Conservation (phyloP, 2,888 invertebrate genomes). For the Dimorphilus gyrociliatus region DNA sequence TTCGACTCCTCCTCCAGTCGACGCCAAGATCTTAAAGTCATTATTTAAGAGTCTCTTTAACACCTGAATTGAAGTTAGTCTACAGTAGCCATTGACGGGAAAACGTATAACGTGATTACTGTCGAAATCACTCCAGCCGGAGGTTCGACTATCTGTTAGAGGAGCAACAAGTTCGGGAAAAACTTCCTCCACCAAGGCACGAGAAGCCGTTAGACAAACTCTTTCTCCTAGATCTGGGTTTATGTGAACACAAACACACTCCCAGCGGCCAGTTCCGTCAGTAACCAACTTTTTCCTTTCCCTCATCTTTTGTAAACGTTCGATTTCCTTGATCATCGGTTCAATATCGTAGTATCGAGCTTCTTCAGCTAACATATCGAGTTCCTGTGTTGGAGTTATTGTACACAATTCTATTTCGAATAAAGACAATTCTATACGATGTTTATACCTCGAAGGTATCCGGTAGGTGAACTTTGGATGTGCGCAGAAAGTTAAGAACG, state of each 20-base stretch:
- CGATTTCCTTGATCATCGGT: conserved; percentile 31
- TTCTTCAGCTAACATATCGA: conserved; percentile 67
- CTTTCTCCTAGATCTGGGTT: conserved; percentile 64
- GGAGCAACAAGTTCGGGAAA: conserved; percentile 49
- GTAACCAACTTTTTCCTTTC: conserved; percentile 2
- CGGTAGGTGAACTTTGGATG: conserved; percentile 68
- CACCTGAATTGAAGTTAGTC: conserved; percentile 72
- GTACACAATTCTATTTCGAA: too few relatives aligned
- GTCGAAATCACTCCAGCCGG: conserved; percentile 66
- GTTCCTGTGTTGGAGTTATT: too few relatives aligned
- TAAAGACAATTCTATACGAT: too few relatives aligned
- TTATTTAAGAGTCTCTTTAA: conserved; percentile 61
- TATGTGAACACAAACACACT: conserved; percentile 62
- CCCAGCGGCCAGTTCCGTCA: conserved; percentile 40
- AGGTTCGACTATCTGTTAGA: conserved; percentile 54
- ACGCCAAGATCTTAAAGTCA: conserved; percentile 60
- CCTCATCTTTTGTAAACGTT: conserved; percentile 14
- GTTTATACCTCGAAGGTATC: too few relatives aligned
- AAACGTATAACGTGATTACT: conserved; percentile 65
- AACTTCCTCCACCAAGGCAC: conserved; percentile 48
- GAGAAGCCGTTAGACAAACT: conserved; percentile 63
- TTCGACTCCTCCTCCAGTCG: conserved; percentile 70
- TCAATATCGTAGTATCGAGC: conserved; percentile 72
- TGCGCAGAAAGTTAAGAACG: conserved; percentile 86
- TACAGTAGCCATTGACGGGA: conserved; percentile 71